Evolutionary conservation across 2,797 vertebrate species (phyloP).

Genomic region (Eutrigla gurnardus): DNA sequence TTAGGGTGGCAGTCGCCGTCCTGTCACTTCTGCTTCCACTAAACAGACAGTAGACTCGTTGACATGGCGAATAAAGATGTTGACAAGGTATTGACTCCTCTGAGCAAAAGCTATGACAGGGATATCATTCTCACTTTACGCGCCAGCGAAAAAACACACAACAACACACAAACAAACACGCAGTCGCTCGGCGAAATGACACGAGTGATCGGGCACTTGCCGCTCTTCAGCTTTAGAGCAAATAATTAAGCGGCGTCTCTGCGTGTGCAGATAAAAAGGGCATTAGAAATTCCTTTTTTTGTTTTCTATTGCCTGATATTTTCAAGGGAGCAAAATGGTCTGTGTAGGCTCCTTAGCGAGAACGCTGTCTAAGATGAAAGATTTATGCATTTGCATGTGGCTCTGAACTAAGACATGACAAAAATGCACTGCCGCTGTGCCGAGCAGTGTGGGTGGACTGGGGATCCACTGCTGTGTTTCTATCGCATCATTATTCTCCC

Average conservation of each 20-base stretch:
- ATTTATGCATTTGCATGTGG: constrained; percentile 80
- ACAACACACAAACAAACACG: constrained; percentile 36
- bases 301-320: constrained; percentile 65
- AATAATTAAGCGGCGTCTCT: constrained; percentile 73
- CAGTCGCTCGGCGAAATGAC: constrained; percentile 53
- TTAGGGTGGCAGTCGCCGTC: constrained; percentile 54
- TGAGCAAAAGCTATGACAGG: constrained; percentile 57
- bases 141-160: constrained; percentile 35
- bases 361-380: constrained; percentile 75
- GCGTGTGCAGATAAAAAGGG: constrained; percentile 48
- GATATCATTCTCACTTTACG: constrained; percentile 45
- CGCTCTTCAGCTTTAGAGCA: constrained; percentile 59
- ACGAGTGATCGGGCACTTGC: constrained; percentile 56
- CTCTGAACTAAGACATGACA: constrained; percentile 79
- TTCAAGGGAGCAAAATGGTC: constrained; percentile 74
- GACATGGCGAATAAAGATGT: constrained; percentile 66
- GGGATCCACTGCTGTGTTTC: constrained; percentile 79
- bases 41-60: constrained; percentile 61
- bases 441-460: constrained; percentile 79
- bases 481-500: constrained; percentile 80
- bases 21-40: constrained; percentile 65
- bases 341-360: constrained; percentile 64
- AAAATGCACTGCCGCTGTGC: constrained; percentile 75
- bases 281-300: constrained; percentile 58
- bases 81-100: constrained; percentile 74